Conservation (phyloP, 2,888 invertebrate species). For the Lasius platythorax region DNA sequence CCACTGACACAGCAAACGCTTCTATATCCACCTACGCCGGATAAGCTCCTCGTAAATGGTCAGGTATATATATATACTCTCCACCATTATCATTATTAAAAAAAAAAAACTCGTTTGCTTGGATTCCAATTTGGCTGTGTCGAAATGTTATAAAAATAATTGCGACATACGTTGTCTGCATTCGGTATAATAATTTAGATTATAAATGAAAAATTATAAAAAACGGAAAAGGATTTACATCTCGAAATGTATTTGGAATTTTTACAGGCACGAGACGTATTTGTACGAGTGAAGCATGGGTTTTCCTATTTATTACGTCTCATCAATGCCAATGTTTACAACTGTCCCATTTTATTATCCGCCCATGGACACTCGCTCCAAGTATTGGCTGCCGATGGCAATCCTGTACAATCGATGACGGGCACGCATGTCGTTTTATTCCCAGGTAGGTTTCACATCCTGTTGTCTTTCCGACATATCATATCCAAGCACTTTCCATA, state of each 20-base stretch:
- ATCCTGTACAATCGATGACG: slow-evolving; percentile 85
- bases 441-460: slow-evolving; percentile 85
- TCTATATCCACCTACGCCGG: slow-evolving; percentile 82
- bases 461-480: slow-evolving; percentile 4
- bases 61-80: slow-evolving; percentile 72
- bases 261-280: slow-evolving; percentile 62
- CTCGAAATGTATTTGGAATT: background rate
- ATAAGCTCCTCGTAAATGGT: slow-evolving; percentile 86
- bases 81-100: background rate
- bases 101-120: background rate
- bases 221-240: background rate
- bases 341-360: slow-evolving; percentile 87
- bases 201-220: background rate
- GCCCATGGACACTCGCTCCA: slow-evolving; percentile 87
- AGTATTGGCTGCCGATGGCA: slow-evolving; percentile 87
- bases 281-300: slow-evolving; percentile 84
- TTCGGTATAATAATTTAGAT: background rate
- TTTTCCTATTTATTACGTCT: slow-evolving; percentile 87
- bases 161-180: background rate
- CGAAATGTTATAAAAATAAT: background rate
- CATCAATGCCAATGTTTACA: slow-evolving; percentile 87
- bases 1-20: slow-evolving; percentile 87
- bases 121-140: background rate
- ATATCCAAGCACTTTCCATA: background rate
- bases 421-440: slow-evolving; percentile 85